These are phyloP conservation scores for Ptychodera flava DNA, from an alignment of 35 echinoderm and acorn worm species.

Conservation along the genomic window DNA sequence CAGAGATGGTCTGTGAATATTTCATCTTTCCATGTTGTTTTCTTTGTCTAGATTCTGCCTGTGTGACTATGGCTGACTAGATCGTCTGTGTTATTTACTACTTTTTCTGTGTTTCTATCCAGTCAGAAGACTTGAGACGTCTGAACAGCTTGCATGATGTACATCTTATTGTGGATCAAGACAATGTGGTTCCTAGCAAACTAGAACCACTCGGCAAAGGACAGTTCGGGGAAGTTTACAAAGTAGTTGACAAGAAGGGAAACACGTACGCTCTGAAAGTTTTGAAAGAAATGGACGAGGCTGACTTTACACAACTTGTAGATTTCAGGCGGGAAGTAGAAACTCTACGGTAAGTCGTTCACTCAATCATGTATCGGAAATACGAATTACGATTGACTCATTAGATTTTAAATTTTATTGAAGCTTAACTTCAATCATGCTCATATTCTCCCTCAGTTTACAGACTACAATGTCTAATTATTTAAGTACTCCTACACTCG, in stretches of 20 bases:
- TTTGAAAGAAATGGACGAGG: constrained; percentile 16
- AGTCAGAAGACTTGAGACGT: background rate
- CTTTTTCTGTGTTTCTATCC: background rate
- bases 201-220: constrained; percentile 20
- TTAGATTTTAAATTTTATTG: too few relatives aligned
- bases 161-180: background rate
- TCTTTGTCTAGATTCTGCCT: too few relatives aligned
- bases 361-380: too few relatives aligned
- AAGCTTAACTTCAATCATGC: too few relatives aligned
- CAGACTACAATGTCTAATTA: too few relatives aligned
- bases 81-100: too few relatives aligned
- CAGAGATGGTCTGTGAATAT: too few relatives aligned
- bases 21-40: too few relatives aligned
- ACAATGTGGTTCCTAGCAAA: constrained; percentile 1
- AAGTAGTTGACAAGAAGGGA: constrained; percentile 16
- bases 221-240: constrained; percentile 32
- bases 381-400: too few relatives aligned
- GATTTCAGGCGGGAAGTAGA: constrained; percentile 27
- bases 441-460: too few relatives aligned
- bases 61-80: too few relatives aligned
- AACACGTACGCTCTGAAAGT: constrained; percentile 22
- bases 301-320: background rate
- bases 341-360: constrained; percentile 8
- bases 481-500: too few relatives aligned
- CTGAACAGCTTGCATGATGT: constrained; percentile 21